phyloP scores from a whole-genome alignment of 1,140 invertebrate species.

The Nautilus pompilius region DNA sequence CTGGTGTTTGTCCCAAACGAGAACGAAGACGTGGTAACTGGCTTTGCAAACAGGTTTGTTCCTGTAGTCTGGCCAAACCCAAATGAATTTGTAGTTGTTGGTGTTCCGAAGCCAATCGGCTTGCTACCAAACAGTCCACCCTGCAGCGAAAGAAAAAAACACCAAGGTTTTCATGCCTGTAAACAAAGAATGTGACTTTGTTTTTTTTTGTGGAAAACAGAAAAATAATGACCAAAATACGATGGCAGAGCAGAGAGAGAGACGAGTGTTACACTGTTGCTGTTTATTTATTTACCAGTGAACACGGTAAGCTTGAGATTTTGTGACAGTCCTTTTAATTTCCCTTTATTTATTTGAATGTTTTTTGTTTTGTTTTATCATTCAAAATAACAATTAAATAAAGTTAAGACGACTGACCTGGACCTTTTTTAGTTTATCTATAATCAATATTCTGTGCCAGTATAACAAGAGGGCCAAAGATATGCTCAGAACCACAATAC shows the following conservation, averaged over 20 bases:
- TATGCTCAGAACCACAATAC: too few species aligned
- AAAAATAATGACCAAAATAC: neutral
- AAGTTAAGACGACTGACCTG: too few species aligned
- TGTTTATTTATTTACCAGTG: neutral
- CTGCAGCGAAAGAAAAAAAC: neutral
- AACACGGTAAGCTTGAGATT: neutral
- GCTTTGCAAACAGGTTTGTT: slow-evolving; percentile 35
- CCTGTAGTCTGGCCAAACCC: slow-evolving; percentile 34
- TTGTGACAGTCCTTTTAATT: too few species aligned
- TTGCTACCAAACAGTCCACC: slow-evolving; percentile 53
- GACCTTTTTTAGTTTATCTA: too few species aligned
- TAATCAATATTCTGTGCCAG: too few species aligned
- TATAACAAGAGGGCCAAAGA: too few species aligned
- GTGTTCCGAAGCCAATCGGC: slow-evolving; percentile 59
- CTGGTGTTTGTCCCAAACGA: slow-evolving; percentile 58
- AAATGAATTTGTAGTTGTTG: slow-evolving; percentile 43
- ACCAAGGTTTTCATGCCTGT: neutral
- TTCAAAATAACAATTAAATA: too few species aligned
- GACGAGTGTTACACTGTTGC: neutral
- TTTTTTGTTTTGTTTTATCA: too few species aligned
- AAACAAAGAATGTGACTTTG: neutral
- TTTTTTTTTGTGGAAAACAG: neutral
- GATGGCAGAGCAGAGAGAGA: neutral
- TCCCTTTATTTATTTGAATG: too few species aligned
- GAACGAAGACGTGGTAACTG: slow-evolving; percentile 48